phyloP scores from a whole-genome alignment of 2,797 vertebrate genomes.

The Mormyrops attenuatus region DNA sequence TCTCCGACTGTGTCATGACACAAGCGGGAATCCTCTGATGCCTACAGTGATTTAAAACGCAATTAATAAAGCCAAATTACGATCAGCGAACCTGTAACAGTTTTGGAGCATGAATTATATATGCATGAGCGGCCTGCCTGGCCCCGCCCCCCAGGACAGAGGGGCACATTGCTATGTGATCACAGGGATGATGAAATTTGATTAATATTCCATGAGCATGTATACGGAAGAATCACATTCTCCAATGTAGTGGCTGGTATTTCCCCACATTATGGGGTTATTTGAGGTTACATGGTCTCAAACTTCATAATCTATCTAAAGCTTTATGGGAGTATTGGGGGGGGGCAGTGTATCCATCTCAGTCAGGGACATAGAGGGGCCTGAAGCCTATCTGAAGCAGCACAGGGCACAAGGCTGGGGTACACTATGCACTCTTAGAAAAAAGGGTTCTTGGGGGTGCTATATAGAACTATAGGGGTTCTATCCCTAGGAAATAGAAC shows the following conservation, averaged over 20 bases:
- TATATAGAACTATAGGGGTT: too few relatives aligned
- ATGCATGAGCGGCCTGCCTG: neutral
- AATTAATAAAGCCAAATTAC: neutral
- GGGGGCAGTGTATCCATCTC: neutral
- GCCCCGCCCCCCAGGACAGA: neutral
- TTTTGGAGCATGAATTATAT: neutral
- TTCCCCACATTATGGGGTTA: neutral
- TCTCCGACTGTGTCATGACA: neutral
- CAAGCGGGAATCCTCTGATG: neutral
- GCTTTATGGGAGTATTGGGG: neutral
- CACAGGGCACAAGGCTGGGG: neutral
- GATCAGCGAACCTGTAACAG: neutral
- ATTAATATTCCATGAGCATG: neutral
- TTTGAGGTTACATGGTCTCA: neutral
- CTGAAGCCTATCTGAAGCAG: neutral
- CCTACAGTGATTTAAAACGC: neutral
- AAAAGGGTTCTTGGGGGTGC: too few relatives aligned
- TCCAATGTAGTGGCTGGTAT: neutral
- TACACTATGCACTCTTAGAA: neutral
- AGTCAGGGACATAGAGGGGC: neutral
- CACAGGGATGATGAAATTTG: neutral
- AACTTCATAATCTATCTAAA: neutral
- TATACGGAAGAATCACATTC: neutral
- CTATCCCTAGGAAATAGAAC: too few relatives aligned
- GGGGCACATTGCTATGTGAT: neutral